These are phyloP conservation scores for Dasypogon diadema DNA, from an alignment of 2,888 invertebrate species.

Conservation along the genomic window DNA sequence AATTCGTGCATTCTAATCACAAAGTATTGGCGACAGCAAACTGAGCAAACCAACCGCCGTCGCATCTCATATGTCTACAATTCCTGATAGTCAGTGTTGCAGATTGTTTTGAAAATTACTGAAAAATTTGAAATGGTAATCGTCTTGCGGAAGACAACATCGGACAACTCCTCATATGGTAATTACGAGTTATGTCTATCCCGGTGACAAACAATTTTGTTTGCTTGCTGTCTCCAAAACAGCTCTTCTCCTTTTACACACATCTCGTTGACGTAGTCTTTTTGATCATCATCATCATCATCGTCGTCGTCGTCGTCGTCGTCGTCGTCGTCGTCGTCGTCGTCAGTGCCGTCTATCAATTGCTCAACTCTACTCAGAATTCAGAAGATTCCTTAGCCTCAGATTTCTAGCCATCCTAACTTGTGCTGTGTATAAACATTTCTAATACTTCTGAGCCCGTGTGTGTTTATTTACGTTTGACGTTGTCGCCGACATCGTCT, in stretches of 20 bases:
- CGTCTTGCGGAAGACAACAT: constrained; percentile 13
- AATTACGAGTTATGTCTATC: constrained; percentile 19
- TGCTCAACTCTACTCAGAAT: constrained; percentile 12
- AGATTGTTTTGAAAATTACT: constrained; percentile 22
- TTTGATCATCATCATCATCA: too few species aligned
- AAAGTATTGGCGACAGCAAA: too few species aligned
- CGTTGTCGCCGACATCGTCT: constrained; percentile 37
- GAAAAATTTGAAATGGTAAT: constrained; percentile 41
- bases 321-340: too few species aligned
- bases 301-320: too few species aligned
- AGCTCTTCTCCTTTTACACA: constrained; percentile 12
- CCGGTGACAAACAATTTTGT: constrained; percentile 21
- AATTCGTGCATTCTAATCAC: too few species aligned
- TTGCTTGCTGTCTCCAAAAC: constrained; percentile 9
- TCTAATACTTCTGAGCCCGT: too few species aligned
- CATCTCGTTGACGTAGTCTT: background rate
- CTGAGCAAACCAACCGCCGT: too few species aligned
- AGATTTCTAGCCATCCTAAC: too few species aligned
- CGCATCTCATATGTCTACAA: too few species aligned
- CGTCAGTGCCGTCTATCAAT: constrained; percentile 26
- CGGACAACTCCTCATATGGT: too few species aligned
- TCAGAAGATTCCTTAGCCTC: constrained; percentile 26
- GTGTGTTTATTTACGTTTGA: constrained; percentile 10
- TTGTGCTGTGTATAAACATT: too few species aligned
- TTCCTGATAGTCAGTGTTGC: too few species aligned